Conservation (phyloP, 1,140 invertebrate genomes). For the Hesperophylax magnus region DNA sequence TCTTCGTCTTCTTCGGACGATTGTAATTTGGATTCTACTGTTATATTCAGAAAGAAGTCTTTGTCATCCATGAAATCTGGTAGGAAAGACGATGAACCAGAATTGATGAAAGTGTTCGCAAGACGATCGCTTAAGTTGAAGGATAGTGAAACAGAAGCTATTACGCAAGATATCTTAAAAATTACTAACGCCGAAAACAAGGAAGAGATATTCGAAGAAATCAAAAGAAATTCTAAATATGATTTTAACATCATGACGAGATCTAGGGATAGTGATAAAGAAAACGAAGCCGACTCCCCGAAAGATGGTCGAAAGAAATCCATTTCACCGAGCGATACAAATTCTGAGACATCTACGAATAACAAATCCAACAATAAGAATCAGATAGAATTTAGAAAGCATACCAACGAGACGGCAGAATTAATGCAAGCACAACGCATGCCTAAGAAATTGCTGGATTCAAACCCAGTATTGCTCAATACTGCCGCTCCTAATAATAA, state of each 20-base stretch:
- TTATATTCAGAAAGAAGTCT: constrained; percentile 71
- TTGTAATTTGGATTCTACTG: constrained; percentile 64
- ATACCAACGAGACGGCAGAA: constrained; percentile 58
- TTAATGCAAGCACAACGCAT: constrained; percentile 59
- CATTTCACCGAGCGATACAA: constrained; percentile 36
- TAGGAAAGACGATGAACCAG: constrained; percentile 77
- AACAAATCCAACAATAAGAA: constrained; percentile 59
- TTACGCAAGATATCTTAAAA: constrained; percentile 70
- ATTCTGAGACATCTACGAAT: constrained; percentile 62
- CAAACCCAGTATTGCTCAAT: constrained; percentile 65
- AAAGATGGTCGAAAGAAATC: constrained; percentile 61
- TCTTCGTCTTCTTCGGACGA: constrained; percentile 56
- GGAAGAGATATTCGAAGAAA: constrained; percentile 46
- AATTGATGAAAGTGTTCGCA: constrained; percentile 86
- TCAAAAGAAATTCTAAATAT: constrained; percentile 60
- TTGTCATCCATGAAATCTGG: constrained; percentile 53
- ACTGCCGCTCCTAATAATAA: constrained; percentile 30
- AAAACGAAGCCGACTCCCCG: constrained; percentile 71
- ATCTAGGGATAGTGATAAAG: constrained; percentile 78
- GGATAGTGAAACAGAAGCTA: constrained; percentile 75
- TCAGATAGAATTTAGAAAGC: constrained; percentile 55
- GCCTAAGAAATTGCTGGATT: constrained; percentile 66
- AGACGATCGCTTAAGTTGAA: constrained; percentile 82
- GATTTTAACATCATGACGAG: constrained; percentile 70
- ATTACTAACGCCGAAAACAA: constrained; percentile 46